Conservation (phyloP, 1,140 invertebrate species). For the Bombus balteatus region DNA sequence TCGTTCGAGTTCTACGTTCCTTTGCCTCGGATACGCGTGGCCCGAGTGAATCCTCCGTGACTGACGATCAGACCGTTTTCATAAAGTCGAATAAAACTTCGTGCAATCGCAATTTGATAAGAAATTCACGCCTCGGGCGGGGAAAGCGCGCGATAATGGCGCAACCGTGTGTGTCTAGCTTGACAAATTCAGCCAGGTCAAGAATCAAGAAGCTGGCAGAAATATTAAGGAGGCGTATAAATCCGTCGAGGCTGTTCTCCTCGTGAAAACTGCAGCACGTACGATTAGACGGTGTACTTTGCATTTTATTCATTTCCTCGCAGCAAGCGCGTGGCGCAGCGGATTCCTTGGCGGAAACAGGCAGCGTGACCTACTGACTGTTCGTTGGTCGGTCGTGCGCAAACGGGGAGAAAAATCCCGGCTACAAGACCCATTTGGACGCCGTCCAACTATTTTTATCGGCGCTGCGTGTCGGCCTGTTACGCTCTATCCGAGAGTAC, state of each 20-base stretch:
- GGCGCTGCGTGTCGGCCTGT: constrained; percentile 53
- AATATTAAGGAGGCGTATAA: constrained; percentile 38
- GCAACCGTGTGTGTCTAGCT: no score
- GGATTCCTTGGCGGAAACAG: constrained; percentile 43
- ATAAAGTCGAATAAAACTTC: not conserved
- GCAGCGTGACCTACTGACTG: constrained; percentile 53
- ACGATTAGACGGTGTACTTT: constrained; percentile 56
- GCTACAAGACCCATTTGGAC: constrained; percentile 63
- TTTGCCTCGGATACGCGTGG: not conserved
- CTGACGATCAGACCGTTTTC: not conserved
- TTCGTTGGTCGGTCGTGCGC: constrained; percentile 45
- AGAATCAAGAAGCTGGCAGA: constrained; percentile 9
- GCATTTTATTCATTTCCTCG: constrained; percentile 50
- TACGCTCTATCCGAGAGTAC: constrained; percentile 43
- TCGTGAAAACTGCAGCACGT: constrained; percentile 41
- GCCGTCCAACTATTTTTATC: constrained; percentile 66
- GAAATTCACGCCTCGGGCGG: not conserved
- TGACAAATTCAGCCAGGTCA: constrained; percentile 39
- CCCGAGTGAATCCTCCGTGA: not conserved
- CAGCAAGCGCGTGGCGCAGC: not conserved
- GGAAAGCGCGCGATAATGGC: not conserved
- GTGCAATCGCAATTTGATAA: not conserved
- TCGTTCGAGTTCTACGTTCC: not conserved
- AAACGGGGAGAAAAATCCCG: constrained; percentile 59
- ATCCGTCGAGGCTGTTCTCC: not conserved